Evolutionary conservation across 2,888 invertebrate species (phyloP).

Genomic region (Tigriopus californicus): DNA sequence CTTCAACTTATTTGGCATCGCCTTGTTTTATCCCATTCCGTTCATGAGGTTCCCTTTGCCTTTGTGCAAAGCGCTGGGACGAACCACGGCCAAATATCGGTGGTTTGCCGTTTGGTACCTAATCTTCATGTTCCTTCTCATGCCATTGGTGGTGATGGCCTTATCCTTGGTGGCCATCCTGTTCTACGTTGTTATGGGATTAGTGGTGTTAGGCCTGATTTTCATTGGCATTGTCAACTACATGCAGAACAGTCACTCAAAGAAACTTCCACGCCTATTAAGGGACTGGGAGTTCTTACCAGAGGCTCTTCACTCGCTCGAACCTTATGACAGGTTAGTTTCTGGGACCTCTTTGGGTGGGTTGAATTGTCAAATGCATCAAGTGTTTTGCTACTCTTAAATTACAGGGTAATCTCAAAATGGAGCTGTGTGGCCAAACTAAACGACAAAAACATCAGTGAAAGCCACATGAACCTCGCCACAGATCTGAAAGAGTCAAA

Average conservation of each 20-base stretch:
- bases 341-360: too few species aligned
- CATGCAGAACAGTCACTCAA: conserved; percentile 24
- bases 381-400: too few species aligned
- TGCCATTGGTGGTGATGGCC: conserved; percentile 26
- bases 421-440: too few species aligned
- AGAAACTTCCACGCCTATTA: conserved; percentile 24
- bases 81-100: conserved; percentile 31
- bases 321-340: conserved; percentile 25
- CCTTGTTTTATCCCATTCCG: conserved; percentile 36
- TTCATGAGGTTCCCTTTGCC: conserved; percentile 32
- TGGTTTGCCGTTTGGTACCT: conserved; percentile 36
- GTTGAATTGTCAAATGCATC: too few species aligned
- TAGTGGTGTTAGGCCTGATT: conserved; percentile 23
- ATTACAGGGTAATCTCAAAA: too few species aligned
- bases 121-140: conserved; percentile 26
- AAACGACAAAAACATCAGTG: too few species aligned
- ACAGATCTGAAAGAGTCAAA: too few species aligned
- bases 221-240: conserved; percentile 25
- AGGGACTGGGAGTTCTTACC: conserved; percentile 29
- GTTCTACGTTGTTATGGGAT: conserved; percentile 25
- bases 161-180: conserved; percentile 25
- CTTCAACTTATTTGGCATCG: conserved; percentile 35
- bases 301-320: conserved; percentile 27
- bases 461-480: too few species aligned
- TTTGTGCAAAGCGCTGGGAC: conserved; percentile 33